Base-by-base conservation (phyloP, 2,888 invertebrate species). In the Drosophila prolongata region DNA sequence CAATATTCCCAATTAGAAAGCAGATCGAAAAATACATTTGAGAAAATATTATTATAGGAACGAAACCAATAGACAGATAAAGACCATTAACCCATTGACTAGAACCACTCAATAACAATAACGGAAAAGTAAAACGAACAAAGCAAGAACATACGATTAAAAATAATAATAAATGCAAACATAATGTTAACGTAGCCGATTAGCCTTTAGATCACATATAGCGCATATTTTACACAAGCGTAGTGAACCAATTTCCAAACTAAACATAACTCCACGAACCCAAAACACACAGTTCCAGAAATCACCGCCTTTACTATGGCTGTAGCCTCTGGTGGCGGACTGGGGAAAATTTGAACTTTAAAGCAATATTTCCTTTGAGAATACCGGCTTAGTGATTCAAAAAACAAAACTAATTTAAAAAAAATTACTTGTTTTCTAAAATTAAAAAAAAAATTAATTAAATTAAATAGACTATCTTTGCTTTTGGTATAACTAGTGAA, bases 161-260 rank as follows among this genome's bases (percentile, higher is more conserved):
- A 34, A 65, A 27, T 52, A 66, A 59, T 68, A 69, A 74, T 59
- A 65, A 74, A 55, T 73, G 65, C 52, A 50, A 71, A 56, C 62
- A 54, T 62, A 78, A 62, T 69, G 71, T 58, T 75, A 66, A 62
- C 64, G 65, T 78, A 68, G 62, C 79, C 79, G 42, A 65, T 74
- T 66, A 67, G 67, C 70, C 69, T 73, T 73, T 73, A 70, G 73
- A 73, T 62, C 64, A 67, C 66, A 56, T 67, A 57, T 67, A 67
- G 66, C 66, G 70, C 53, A 73, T 73, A 70, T 64, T 70, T 70
- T 73, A 70, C 54, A 73, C 69, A 47, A 68, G 66, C 66, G 66
- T 66, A 66, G 66, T 72, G 69, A 73, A 62, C 72, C 72, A 54
- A 62, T 54, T 54, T 53, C 62, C 46, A 56, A 50, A 69, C 38